These are phyloP conservation scores for Notodromas monacha DNA, from an alignment of 2,888 invertebrate genomes.

Conservation along the genomic window DNA sequence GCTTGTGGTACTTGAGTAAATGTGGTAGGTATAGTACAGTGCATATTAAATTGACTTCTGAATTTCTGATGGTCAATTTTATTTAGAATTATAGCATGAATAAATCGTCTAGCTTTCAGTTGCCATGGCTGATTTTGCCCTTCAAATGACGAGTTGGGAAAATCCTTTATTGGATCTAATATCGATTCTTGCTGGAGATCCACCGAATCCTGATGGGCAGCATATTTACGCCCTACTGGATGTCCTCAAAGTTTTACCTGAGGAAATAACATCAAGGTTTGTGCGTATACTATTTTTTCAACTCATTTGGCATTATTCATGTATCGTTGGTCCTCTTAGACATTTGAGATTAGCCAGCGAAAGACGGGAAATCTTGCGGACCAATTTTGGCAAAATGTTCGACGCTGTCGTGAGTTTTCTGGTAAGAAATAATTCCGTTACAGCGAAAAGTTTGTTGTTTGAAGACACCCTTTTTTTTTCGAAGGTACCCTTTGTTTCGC, in stretches of 20 bases:
- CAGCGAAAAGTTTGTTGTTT: not conserved
- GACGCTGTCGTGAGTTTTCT: conserved; percentile 43
- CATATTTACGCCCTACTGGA: conserved; percentile 51
- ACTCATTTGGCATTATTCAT: too few species aligned
- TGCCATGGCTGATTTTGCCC: conserved; percentile 64
- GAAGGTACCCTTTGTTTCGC: too few species aligned
- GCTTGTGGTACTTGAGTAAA: too few species aligned
- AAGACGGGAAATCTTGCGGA: conserved; percentile 45
- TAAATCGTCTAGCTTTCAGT: too few species aligned
- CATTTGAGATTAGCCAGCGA: conserved; percentile 76
- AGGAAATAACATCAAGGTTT: conserved; percentile 56
- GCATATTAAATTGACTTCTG: too few species aligned
- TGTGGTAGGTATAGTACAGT: too few species aligned
- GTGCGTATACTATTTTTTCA: too few species aligned
- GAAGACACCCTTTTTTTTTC: not conserved
- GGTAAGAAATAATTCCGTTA: conserved; percentile 15
- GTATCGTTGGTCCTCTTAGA: too few species aligned
- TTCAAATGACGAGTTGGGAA: conserved; percentile 77
- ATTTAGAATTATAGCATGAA: too few species aligned
- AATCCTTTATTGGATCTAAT: conserved; percentile 55
- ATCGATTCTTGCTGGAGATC: conserved; percentile 27
- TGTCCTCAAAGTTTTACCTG: conserved; percentile 69
- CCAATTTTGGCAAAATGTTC: conserved; percentile 39
- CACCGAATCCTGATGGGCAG: too few species aligned
- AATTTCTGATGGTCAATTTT: too few species aligned